Evolutionary conservation across 2,113 vertebrate species (phyloP), one percentile per base, ranked within the genome.

Genomic region (Etia nguti): DNA sequence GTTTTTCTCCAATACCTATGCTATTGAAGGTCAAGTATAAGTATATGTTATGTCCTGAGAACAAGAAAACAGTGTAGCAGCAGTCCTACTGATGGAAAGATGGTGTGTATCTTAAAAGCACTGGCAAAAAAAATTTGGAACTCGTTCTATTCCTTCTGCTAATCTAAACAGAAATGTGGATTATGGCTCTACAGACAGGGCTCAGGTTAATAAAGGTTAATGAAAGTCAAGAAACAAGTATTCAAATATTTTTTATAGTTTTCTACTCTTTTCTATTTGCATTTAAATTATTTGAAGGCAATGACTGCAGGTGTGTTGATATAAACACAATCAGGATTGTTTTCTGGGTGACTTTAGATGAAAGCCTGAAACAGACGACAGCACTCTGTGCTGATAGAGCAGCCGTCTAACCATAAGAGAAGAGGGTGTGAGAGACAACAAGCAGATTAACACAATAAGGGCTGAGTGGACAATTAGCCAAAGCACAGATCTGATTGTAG

Each of bases 401-500:
- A 20, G 68, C 87, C 85, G 84, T 90, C 95, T 92, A 93, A 93
- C 95, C 86, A 91, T 54, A 55, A 80, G n/a, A 94, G 90, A 94
- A 93, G 92, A 95, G 95, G 95, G 97, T 90, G 95, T 87, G 59
- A 86, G 50, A 43, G 93, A 95, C 92, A 96, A 96, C 96, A 97
- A 95, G 97, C 96, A 97, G 93, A 97, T 96, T 96, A 57, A 81
- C 31, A 95, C 95, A 96, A 96, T 95, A 96, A 96, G 93, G 96
- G 95, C 95, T 54, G 85, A 87, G 96, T 90, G 86, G 92, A 97
- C 93, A 94, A 86, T 95, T 95, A 97, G 96, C 95, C 95, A 97
- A 95, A 92, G 96, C 96, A 96, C 94, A 96, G 95, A 96, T 96
- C 95, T 95, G 96, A 96, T 97, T 96, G 95, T 96, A 97, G 96